These are phyloP conservation scores for Epirrhoe tristata DNA, from an alignment of 2,888 invertebrate genomes.

Conservation along the genomic window DNA sequence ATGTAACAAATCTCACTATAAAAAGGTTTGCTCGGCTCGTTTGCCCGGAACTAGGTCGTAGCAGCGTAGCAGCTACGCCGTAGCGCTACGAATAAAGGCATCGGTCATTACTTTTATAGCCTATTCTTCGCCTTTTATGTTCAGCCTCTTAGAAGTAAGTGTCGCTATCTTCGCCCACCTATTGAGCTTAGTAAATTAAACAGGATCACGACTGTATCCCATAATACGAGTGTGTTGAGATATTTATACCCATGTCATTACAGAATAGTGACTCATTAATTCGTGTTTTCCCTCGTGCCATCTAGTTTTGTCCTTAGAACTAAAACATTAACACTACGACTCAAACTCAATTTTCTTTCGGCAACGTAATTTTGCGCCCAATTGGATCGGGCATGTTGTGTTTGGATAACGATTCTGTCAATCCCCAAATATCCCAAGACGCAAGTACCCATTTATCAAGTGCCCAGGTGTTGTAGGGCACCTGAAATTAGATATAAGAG, in stretches of 20 bases:
- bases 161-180: neutral
- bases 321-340: neutral
- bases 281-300: too few species aligned
- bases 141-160: slow-evolving; percentile 19
- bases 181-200: slow-evolving; percentile 8
- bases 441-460: slow-evolving; percentile 55
- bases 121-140: slow-evolving; percentile 21
- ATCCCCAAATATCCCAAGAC: slow-evolving; percentile 46
- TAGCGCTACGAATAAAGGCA: slow-evolving; percentile 20
- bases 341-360: neutral
- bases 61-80: slow-evolving; percentile 25
- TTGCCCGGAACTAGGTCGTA: slow-evolving; percentile 20
- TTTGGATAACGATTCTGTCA: slow-evolving; percentile 37
- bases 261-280: too few species aligned
- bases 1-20: slow-evolving; percentile 2
- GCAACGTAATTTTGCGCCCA: slow-evolving; percentile 18
- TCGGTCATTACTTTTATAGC: slow-evolving; percentile 26
- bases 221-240: too few species aligned
- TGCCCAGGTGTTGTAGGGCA: slow-evolving; percentile 58
- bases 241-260: too few species aligned
- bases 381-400: slow-evolving; percentile 23
- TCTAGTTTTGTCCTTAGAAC: too few species aligned
- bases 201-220: neutral
- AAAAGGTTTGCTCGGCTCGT: slow-evolving; percentile 16
- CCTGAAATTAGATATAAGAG: slow-evolving; percentile 57